Evolutionary conservation across 2,888 invertebrate genomes (phyloP), one percentile per base, ranked within the genome.

Genomic region (Allygus modestus): DNA sequence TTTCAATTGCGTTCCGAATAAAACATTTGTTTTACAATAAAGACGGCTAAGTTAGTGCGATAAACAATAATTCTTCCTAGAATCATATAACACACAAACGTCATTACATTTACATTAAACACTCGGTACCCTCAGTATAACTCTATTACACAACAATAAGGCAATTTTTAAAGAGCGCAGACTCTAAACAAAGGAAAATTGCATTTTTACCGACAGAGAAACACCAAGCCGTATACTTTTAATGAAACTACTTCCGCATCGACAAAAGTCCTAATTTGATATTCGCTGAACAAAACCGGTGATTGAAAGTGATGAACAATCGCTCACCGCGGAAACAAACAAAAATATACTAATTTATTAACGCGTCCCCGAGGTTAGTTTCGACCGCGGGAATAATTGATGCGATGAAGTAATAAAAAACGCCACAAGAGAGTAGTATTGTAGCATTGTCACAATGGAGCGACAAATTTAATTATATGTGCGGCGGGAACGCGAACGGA

Each of bases 251-350:
- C 79, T 79, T 79, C n/a, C 17, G 37, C 31, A 17, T 37, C 28
- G 51, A 79, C 79, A 79, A 79, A 79, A 79, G 79, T 79, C 51
- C 79, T 58, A 58, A 79, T 79, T 79, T 79, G 79, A 54, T 58
- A 79, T 79, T 79, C 79, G 33, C 12, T 15, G 77, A 51, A 79
- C 79, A 58, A 54, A 58, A 31, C 79, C 26, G 11, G 0, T 20
- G 79, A 79, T 79, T 79, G 79, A 23, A 43, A 7, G 51, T 37
- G 77, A 77, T 43, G 43, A 77, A 77, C 77, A 77, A 77, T 77
- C 51, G 58, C 58, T 2, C 26, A 1, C 51, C 28, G 17, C 79
- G n/a, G 79, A 46, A 37, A 79, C 79, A 79, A 79, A 79, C 79
- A 79, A 79, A 75, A 37, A 77, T 79, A 58, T 58, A 33, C 33